Conservation (phyloP, 1,140 invertebrate species). For the Achatina immaculata region DNA sequence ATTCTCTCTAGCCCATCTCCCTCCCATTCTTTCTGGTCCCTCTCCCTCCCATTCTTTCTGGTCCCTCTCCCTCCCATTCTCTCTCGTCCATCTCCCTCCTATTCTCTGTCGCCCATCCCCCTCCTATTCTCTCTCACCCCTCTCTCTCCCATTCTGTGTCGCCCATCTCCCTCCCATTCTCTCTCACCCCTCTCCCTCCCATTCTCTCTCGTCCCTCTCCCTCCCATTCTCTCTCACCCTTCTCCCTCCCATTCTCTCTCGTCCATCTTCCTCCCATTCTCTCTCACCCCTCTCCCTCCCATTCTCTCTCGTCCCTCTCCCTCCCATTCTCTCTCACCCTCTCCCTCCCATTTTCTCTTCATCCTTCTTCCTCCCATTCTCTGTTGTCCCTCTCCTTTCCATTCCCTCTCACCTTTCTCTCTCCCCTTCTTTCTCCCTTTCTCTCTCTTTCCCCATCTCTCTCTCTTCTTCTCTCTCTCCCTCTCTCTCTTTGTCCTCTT, state of each 20-base stretch:
- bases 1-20: not conserved
- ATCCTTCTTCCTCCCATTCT: not conserved
- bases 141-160: constrained; percentile 6
- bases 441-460: too few relatives aligned
- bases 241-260: not conserved
- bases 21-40: not conserved
- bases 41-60: not conserved
- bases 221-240: too few relatives aligned
- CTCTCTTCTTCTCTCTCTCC: not conserved
- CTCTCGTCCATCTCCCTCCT: not conserved
- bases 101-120: not conserved
- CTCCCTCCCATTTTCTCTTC: constrained; percentile 37
- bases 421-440: not conserved
- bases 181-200: not conserved
- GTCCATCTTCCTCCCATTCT: not conserved
- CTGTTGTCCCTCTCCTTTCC: constrained; percentile 5
- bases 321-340: constrained; percentile 12
- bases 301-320: not conserved
- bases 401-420: not conserved
- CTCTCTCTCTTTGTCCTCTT: not conserved
- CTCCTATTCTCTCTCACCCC: not conserved
- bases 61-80: not conserved
- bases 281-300: not conserved
- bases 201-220: not conserved
- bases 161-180: not conserved